phyloP scores from a whole-genome alignment of 2,113 vertebrate species.

The Hippocampus zosterae region DNA sequence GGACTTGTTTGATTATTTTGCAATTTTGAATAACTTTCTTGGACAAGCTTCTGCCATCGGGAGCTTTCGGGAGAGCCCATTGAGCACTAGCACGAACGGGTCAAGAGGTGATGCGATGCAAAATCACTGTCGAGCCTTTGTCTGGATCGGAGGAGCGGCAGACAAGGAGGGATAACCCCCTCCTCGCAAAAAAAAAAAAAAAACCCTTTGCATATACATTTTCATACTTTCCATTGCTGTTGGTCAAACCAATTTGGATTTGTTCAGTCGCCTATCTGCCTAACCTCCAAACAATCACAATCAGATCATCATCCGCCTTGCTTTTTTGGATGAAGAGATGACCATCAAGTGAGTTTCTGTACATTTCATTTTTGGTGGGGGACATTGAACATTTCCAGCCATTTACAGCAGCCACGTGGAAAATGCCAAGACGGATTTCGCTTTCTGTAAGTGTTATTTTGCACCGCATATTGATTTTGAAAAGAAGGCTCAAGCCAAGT shows the following conservation, averaged over 20 bases:
- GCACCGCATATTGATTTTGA: slow-evolving; percentile 14
- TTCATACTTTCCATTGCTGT: slow-evolving; percentile 73
- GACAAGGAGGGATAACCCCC: slow-evolving; percentile 38
- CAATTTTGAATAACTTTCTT: neutral
- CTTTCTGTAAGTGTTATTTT: slow-evolving; percentile 59
- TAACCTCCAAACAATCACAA: slow-evolving; percentile 57
- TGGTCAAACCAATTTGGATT: slow-evolving; percentile 57
- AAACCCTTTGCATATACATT: slow-evolving; percentile 74
- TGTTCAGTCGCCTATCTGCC: slow-evolving; percentile 60
- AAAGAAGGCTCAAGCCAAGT: slow-evolving; percentile 4
- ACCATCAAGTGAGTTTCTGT: slow-evolving; percentile 77
- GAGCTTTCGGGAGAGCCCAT: neutral
- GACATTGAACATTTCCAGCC: slow-evolving; percentile 6
- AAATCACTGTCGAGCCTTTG: slow-evolving; percentile 42
- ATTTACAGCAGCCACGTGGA: slow-evolving; percentile 66
- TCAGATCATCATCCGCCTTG: slow-evolving; percentile 53
- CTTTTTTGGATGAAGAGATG: slow-evolving; percentile 65
- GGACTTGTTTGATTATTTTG: no score
- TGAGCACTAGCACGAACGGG: neutral
- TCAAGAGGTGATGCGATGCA: slow-evolving; percentile 22
- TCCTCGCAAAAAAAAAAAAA: slow-evolving; percentile 30
- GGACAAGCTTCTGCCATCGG: neutral
- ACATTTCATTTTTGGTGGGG: slow-evolving; percentile 42
- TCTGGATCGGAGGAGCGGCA: slow-evolving; percentile 13
- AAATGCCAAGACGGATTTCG: slow-evolving; percentile 50